phyloP scores from a whole-genome alignment of 2,797 vertebrate species.

The Sebastes diploproa region DNA sequence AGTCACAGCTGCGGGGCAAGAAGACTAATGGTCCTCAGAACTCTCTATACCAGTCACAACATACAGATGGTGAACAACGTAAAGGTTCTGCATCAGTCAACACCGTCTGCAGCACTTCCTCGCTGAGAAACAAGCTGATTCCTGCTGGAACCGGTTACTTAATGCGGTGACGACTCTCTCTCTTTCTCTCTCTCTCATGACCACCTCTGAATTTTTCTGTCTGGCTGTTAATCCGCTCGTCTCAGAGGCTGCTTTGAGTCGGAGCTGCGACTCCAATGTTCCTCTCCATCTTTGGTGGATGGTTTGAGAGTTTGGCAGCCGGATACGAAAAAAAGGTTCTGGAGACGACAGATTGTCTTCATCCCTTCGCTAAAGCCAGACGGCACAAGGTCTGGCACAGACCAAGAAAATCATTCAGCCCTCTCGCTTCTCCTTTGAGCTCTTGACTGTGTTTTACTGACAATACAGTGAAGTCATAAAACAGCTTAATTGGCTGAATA shows the following conservation, averaged over 20 bases:
- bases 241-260: slow-evolving; percentile 31
- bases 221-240: slow-evolving; percentile 59
- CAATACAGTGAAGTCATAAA: not conserved
- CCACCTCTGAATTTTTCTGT: slow-evolving; percentile 63
- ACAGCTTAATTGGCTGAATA: not conserved
- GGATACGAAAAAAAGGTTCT: slow-evolving; percentile 15
- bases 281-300: slow-evolving; percentile 45
- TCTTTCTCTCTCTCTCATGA: slow-evolving; percentile 24
- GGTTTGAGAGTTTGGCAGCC: slow-evolving; percentile 46
- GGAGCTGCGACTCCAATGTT: not conserved
- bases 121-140: slow-evolving; percentile 34
- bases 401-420: slow-evolving; percentile 10
- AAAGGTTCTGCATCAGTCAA: slow-evolving; percentile 33
- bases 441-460: not conserved
- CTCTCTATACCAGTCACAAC: slow-evolving; percentile 16
- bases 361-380: slow-evolving; percentile 28
- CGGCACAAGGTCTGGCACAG: not conserved
- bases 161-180: slow-evolving; percentile 13
- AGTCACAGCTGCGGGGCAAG: slow-evolving; percentile 26
- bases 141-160: slow-evolving; percentile 52
- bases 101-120: slow-evolving; percentile 37
- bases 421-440: not conserved
- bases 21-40: slow-evolving; percentile 19
- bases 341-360: slow-evolving; percentile 24
- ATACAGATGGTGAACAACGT: not conserved